A percentile compares a stretch with the other conserved stretches of the same genome.
Evolutionary conservation across 2,888 invertebrate species (phyloP).

Genomic region (Troides oblongomaculatus): DNA sequence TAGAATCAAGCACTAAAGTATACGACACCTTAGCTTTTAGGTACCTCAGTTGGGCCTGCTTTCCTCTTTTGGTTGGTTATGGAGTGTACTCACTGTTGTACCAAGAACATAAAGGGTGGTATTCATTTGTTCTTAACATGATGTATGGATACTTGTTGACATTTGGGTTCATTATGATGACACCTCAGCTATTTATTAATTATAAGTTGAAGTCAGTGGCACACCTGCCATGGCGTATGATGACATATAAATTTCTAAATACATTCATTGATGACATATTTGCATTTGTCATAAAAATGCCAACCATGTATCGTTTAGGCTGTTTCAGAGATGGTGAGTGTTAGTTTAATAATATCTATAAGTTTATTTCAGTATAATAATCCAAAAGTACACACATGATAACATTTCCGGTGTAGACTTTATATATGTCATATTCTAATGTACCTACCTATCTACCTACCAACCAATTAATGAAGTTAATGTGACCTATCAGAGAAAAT

Average conservation of each 20-base stretch:
- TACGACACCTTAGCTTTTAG: conserved; percentile 98
- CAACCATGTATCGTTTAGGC: conserved; percentile 97
- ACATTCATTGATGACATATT: conserved; percentile 99
- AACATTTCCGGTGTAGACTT: no score
- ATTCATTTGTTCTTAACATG: conserved; percentile 97
- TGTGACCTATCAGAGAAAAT: background rate
- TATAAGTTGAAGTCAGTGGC: conserved; percentile 99
- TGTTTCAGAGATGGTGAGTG: conserved; percentile 95
- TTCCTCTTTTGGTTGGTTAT: conserved; percentile 95
- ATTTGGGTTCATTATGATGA: conserved; percentile 99
- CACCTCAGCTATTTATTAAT: conserved; percentile 99
- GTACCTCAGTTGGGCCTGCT: conserved; percentile 97
- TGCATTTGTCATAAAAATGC: conserved; percentile 99
- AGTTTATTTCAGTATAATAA: no score
- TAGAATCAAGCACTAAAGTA: conserved; percentile 94
- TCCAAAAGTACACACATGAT: no score
- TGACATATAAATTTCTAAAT: conserved; percentile 99
- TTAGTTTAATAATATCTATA: background rate
- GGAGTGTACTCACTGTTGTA: conserved; percentile 96
- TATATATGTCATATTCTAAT: no score
- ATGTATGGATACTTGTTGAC: conserved; percentile 98
- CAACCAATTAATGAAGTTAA: background rate
- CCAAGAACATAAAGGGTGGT: conserved; percentile 99
- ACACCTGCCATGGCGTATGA: conserved; percentile 99
- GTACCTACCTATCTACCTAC: no score